These are phyloP conservation scores for Andrena haemorrhoa DNA, from an alignment of 2,888 invertebrate genomes.

Conservation along the genomic window DNA sequence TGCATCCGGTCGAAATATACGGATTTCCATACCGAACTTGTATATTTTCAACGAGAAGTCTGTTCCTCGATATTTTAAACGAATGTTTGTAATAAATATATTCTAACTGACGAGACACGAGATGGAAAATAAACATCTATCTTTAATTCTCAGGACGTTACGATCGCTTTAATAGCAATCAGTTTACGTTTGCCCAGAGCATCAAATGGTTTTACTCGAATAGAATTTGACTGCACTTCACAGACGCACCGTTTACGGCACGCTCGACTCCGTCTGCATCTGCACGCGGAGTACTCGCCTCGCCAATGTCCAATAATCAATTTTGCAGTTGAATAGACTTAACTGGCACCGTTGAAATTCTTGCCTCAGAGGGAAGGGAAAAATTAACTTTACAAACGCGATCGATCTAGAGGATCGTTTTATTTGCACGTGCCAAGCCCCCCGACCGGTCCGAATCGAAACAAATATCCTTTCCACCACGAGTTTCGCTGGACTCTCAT, in stretches of 20 bases:
- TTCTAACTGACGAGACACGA: too few species aligned
- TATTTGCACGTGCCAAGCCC: conserved; percentile 19
- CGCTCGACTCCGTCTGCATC: not conserved
- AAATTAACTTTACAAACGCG: not conserved
- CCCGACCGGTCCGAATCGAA: not conserved
- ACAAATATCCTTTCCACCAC: conserved; percentile 4
- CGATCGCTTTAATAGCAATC: not conserved
- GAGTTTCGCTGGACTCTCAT: not conserved
- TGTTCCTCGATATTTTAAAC: too few species aligned
- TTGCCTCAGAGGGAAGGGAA: not conserved
- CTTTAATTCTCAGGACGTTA: too few species aligned
- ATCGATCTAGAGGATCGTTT: conserved; percentile 19
- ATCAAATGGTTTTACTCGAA: not conserved
- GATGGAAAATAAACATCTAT: too few species aligned
- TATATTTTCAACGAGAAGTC: too few species aligned
- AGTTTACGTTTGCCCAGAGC: not conserved
- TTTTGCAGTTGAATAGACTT: not conserved
- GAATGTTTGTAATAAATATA: too few species aligned
- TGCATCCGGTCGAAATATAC: not conserved
- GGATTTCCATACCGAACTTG: too few species aligned
- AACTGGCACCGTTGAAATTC: conserved; percentile 7
- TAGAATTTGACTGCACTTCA: not conserved
- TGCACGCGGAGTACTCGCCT: not conserved
- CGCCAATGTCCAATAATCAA: conserved; percentile 1
- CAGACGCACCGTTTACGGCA: not conserved